Evolutionary conservation across 92 coral and sea anemone genomes (phyloP), one percentile per base, ranked within the genome.

Genomic region (Umimayanthus kanabou): DNA sequence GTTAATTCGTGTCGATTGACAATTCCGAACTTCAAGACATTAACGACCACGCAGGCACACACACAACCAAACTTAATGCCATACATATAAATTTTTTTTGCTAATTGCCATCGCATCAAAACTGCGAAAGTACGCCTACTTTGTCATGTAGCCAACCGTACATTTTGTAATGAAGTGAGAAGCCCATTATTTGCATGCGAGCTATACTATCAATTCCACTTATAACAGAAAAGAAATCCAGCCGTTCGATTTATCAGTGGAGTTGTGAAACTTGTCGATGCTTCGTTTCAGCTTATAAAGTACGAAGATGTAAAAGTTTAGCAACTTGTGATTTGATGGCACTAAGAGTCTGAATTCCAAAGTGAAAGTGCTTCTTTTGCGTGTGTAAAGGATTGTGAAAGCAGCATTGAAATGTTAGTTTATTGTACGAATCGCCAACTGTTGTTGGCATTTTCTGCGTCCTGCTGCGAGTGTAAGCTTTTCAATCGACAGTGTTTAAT

Each of bases 391-490:
- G 9, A 61, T 20, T 18, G 26, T 61, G 66, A 61, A 61, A 61
- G 25, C 15, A 61, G 69, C 26, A 2, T 33, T 72, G 40, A 18
- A 5, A 72, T 71, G 33, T 26, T 71, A 28, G 76, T 26, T 71
- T 71, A 26, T 28, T 71, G 40, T 72, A 72, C 37, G 76, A 72
- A 28, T 72, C 9, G 10, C 39, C 16, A 1, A 72, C 20, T 26
- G 16, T 28, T 72, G 76, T 72, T 72, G 39, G 30, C 76, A 26
- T 10, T 10, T 72, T 72, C 22, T 29, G 18, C 14, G 15, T 30
- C 76, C 76, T 33, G 76, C 76, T 72, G 42, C 2, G 42, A 72
- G 76, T 72, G 76, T 72, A 29, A 72, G 39, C 76, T 72, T 72
- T 72, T 72, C 42, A 72, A 7, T 72, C 42, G 22, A 30, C 42